Conservation (phyloP, 2,113 vertebrate species). For the Mus spicilegus region DNA sequence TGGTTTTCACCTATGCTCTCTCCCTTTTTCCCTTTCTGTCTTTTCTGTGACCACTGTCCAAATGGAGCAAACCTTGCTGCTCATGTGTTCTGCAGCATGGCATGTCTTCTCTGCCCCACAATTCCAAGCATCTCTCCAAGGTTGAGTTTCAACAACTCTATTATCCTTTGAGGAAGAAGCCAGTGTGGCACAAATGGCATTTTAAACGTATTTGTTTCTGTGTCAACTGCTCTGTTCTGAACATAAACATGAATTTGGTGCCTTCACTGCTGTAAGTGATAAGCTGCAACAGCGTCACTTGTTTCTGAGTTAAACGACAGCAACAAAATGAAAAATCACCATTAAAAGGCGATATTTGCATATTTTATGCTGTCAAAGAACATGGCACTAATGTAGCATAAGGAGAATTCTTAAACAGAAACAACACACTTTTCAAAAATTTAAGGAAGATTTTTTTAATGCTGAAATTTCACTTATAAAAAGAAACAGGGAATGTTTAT, state of each 20-base stretch:
- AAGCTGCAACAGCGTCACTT: slow-evolving; percentile 77
- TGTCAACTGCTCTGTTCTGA: slow-evolving; percentile 78
- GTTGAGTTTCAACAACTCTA: background rate
- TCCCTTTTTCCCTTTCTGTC: background rate
- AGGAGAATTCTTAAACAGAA: slow-evolving; percentile 87
- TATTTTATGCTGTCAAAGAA: slow-evolving; percentile 84
- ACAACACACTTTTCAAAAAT: slow-evolving; percentile 82
- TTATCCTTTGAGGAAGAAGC: slow-evolving; percentile 67
- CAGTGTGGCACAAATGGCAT: slow-evolving; percentile 59
- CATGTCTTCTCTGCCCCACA: background rate
- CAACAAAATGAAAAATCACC: slow-evolving; percentile 82
- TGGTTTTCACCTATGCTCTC: background rate
- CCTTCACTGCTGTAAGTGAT: slow-evolving; percentile 76
- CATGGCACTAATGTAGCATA: slow-evolving; percentile 78
- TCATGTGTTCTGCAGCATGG: background rate
- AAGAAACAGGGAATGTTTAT: slow-evolving; percentile 80
- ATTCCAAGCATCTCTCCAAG: slow-evolving; percentile 16
- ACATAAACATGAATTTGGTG: slow-evolving; percentile 78
- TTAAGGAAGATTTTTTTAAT: slow-evolving; percentile 83
- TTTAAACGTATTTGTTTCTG: slow-evolving; percentile 77
- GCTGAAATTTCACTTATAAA: slow-evolving; percentile 80
- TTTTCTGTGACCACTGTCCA: background rate
- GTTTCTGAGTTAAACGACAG: slow-evolving; percentile 80
- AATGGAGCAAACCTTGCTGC: background rate
- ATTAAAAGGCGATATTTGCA: slow-evolving; percentile 84